phyloP scores from a whole-genome alignment of 2,797 vertebrate genomes.

The Phoeniculus purpureus region DNA sequence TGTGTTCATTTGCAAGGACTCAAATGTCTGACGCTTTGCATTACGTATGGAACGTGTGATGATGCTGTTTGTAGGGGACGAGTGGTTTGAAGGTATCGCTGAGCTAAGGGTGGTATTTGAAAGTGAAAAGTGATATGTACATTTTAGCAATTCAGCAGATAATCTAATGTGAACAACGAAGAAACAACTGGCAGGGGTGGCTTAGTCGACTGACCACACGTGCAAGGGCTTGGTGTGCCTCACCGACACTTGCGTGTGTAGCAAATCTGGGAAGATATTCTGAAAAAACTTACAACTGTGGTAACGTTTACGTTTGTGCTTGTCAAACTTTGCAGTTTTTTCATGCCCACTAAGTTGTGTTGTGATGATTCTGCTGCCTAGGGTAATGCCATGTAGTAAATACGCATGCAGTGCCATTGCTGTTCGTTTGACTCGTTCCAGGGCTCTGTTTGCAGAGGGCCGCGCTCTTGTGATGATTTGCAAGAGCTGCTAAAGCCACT shows the following conservation, averaged over 20 bases:
- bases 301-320: constrained; percentile 3
- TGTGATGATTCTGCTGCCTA: not conserved
- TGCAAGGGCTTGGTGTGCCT: not conserved
- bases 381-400: not conserved
- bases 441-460: constrained; percentile 35
- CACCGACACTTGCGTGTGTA: not conserved
- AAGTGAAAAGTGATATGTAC: constrained; percentile 1
- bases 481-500: constrained; percentile 44
- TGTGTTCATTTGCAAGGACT: constrained; percentile 10
- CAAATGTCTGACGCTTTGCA: not conserved
- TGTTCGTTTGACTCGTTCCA: not conserved
- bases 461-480: constrained; percentile 11
- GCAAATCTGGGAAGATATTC: constrained; percentile 35
- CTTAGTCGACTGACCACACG: constrained; percentile 23
- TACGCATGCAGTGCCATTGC: not conserved
- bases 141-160: constrained; percentile 45
- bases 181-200: not conserved
- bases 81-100: not conserved
- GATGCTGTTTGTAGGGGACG: not conserved
- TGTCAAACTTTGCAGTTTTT: not conserved
- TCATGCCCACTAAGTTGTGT: constrained; percentile 19
- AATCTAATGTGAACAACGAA: constrained; percentile 46
- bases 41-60: not conserved
- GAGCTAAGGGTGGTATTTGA: not conserved
- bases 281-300: constrained; percentile 2